Evolutionary conservation across 2,113 vertebrate genomes (phyloP).

Genomic region (Labeo rohita): DNA sequence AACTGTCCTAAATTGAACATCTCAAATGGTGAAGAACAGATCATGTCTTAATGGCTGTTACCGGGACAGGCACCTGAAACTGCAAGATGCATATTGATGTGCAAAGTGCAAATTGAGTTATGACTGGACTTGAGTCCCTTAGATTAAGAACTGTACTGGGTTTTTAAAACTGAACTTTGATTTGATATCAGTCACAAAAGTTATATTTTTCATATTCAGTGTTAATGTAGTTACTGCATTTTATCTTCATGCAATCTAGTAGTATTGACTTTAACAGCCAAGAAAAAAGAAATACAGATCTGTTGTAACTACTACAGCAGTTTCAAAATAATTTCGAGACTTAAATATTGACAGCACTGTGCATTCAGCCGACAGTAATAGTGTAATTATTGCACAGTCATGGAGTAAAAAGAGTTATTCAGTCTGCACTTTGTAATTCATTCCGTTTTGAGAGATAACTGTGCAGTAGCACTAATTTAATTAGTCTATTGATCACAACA

Average conservation of each 20-base stretch:
- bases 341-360: conserved; percentile 27
- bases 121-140: not conserved
- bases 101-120: not conserved
- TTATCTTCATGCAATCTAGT: not conserved
- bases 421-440: conserved; percentile 33
- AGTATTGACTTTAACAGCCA: not conserved
- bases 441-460: conserved; percentile 41
- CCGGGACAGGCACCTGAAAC: not conserved
- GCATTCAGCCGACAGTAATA: conserved; percentile 22
- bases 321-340: not conserved
- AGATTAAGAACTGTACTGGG: not conserved
- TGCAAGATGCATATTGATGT: not conserved
- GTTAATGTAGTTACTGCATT: not conserved
- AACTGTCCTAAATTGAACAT: not conserved
- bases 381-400: conserved; percentile 42
- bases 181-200: not conserved
- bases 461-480: conserved; percentile 6
- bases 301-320: conserved; percentile 9
- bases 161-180: not conserved
- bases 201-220: not conserved
- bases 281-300: not conserved
- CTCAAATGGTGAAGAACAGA: not conserved
- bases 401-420: conserved; percentile 29
- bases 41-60: not conserved
- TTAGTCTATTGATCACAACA: conserved; percentile 37